phyloP scores from a whole-genome alignment of 53 echinoderm and acorn worm species.

The Astropecten irregularis region DNA sequence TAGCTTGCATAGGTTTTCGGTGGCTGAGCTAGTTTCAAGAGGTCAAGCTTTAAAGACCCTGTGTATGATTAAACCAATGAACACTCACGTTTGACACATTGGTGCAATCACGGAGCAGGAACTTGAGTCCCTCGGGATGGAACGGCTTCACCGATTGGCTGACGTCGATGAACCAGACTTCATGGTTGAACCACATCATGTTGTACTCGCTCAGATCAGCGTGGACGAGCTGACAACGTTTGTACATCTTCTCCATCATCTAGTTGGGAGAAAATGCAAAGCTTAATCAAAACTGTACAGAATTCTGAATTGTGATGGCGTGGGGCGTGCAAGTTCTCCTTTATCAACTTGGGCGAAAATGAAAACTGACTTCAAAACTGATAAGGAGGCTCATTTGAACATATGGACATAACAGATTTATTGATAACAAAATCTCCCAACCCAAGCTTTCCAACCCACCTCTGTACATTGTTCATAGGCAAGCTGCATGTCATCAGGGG shows the following conservation, averaged over 20 bases:
- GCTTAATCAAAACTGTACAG: neutral
- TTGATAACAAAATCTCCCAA: too few species aligned
- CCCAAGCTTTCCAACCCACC: constrained; percentile 50
- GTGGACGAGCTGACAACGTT: constrained; percentile 82
- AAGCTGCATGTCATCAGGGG: constrained; percentile 68
- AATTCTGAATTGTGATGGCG: too few species aligned
- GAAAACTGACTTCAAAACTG: too few species aligned
- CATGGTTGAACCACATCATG: constrained; percentile 88
- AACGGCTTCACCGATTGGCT: constrained; percentile 96
- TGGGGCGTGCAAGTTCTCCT: too few species aligned
- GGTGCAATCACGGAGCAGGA: constrained; percentile 90
- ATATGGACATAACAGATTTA: too few species aligned
- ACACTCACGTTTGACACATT: constrained; percentile 89
- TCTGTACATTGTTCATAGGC: constrained; percentile 90
- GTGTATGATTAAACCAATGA: neutral
- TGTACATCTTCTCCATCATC: constrained; percentile 93
- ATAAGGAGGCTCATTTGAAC: too few species aligned
- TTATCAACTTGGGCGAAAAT: too few species aligned
- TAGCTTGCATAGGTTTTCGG: too few species aligned
- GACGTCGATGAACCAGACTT: constrained; percentile 97
- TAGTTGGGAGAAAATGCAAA: constrained; percentile 40
- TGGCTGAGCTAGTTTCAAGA: too few species aligned
- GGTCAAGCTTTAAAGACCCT: too few species aligned
- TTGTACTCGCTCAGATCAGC: constrained; percentile 98
- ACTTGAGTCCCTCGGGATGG: constrained; percentile 90